Evolutionary conservation across 2,888 invertebrate species (phyloP).

Genomic region (Disparrhopalites patrizii): DNA sequence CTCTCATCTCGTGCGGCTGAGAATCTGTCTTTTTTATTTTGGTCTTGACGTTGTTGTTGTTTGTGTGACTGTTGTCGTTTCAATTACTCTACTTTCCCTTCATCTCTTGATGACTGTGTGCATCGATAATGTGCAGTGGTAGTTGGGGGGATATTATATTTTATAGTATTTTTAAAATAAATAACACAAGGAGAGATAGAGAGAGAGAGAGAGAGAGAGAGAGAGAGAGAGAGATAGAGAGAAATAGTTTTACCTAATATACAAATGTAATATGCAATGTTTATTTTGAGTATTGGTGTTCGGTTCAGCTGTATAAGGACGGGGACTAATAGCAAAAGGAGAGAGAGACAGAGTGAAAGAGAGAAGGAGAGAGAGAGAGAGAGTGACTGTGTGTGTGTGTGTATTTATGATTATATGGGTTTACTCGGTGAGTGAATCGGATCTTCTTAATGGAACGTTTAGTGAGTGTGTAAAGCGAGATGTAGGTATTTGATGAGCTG

Average conservation of each 20-base stretch:
- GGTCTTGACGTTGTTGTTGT: not conserved
- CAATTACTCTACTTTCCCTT: too few species aligned
- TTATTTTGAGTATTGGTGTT: conserved; percentile 15
- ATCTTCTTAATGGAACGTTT: conserved; percentile 46
- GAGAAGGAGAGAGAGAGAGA: conserved; percentile 11
- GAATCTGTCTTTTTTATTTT: not conserved
- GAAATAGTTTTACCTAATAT: too few species aligned
- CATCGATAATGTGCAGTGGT: too few species aligned
- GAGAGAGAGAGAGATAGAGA: conserved; percentile 18
- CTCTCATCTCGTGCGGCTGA: not conserved
- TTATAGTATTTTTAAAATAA: too few species aligned
- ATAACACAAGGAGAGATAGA: not conserved
- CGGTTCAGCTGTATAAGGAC: conserved; percentile 3
- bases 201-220: conserved; percentile 23
- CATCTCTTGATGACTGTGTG: too few species aligned
- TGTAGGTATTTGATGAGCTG: conserved; percentile 48
- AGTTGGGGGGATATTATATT: too few species aligned
- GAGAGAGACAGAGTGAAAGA: too few species aligned
- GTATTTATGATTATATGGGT: conserved; percentile 23
- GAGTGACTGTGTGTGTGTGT: conserved; percentile 15
- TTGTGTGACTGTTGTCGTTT: too few species aligned
- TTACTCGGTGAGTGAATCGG: conserved; percentile 33
- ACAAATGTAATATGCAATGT: too few species aligned
- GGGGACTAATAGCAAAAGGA: conserved; percentile 27
- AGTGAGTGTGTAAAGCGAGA: conserved; percentile 35